phyloP scores from a whole-genome alignment of 92 coral and sea anemone genomes.

The Palythoa caribaeorum region DNA sequence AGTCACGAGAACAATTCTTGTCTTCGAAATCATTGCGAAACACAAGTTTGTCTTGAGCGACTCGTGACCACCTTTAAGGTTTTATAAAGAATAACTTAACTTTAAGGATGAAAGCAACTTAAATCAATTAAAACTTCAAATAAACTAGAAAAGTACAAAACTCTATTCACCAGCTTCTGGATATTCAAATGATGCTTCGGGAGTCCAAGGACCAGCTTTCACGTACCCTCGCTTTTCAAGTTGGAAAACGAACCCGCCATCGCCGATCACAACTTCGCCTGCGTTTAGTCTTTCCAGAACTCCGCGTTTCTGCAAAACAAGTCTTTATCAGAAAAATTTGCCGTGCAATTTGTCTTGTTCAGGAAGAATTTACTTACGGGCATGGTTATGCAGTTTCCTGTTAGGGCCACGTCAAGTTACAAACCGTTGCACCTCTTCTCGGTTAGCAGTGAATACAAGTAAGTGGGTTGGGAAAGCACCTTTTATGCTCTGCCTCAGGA shows the following conservation, averaged over 20 bases:
- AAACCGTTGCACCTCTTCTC: not conserved
- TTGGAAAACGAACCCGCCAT: constrained; percentile 96
- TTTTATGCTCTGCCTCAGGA: too few relatives aligned
- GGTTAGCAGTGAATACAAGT: not conserved
- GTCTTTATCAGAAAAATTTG: not conserved
- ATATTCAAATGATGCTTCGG: constrained; percentile 63
- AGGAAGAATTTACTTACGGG: constrained; percentile 5
- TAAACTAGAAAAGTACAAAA: too few relatives aligned
- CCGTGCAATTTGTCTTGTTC: not conserved
- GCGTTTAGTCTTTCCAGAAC: constrained; percentile 87
- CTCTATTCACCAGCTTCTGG: too few relatives aligned
- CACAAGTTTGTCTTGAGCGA: too few relatives aligned
- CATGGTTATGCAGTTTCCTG: not conserved
- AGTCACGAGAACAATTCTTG: too few relatives aligned
- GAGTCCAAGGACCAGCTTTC: constrained; percentile 98
- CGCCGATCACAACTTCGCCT: constrained; percentile 92
- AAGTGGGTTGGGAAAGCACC: too few relatives aligned
- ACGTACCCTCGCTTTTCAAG: constrained; percentile 96
- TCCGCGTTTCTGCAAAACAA: constrained; percentile 80
- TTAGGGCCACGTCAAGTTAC: not conserved
- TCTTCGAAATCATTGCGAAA: too few relatives aligned
- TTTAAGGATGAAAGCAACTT: too few relatives aligned
- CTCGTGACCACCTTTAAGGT: too few relatives aligned
- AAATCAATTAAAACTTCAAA: too few relatives aligned
- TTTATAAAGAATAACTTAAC: too few relatives aligned